phyloP scores from a whole-genome alignment of 2,888 invertebrate species.

The Branchipolynoe longqiensis region DNA sequence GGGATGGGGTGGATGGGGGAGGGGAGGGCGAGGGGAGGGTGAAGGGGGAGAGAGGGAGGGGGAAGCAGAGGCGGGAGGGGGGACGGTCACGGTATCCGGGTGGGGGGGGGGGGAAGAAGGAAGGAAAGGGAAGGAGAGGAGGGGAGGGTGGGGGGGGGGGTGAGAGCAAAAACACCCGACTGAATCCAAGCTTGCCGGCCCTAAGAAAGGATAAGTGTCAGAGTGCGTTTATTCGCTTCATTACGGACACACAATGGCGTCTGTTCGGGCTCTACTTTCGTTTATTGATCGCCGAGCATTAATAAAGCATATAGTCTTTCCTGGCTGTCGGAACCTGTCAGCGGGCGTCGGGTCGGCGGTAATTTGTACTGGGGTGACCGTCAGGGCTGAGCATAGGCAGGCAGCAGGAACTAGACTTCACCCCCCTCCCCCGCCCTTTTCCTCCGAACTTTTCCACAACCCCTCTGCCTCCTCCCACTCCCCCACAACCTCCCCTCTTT shows the following conservation, averaged over 20 bases:
- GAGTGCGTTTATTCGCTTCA: conserved; percentile 50
- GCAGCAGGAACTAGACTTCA: background rate
- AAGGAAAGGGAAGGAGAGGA: background rate
- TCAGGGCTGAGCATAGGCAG: too few relatives aligned
- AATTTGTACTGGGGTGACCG: conserved; percentile 41
- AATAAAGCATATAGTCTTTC: conserved; percentile 56
- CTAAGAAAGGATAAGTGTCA: conserved; percentile 51
- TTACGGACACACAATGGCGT: conserved; percentile 33
- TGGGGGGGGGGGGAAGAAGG: too few relatives aligned
- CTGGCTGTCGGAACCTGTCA: conserved; percentile 54
- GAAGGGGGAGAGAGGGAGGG: background rate
- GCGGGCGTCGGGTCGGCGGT: background rate
- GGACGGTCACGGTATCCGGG: too few relatives aligned
- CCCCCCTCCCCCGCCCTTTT: background rate
- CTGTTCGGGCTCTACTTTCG: background rate
- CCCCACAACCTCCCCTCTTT: too few relatives aligned
- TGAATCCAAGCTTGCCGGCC: too few relatives aligned
- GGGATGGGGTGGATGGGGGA: background rate
- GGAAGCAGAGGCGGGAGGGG: too few relatives aligned
- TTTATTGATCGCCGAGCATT: conserved; percentile 33
- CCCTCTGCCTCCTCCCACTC: too few relatives aligned
- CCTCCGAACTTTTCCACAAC: too few relatives aligned
- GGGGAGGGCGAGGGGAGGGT: background rate
- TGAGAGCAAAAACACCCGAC: background rate
- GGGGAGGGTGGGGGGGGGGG: background rate